A percentile compares a stretch with the other conserved stretches of the same genome.
These are phyloP conservation scores for Cacoxenus indagator DNA, from an alignment of 2,888 invertebrate species.

Conservation along the genomic window DNA sequence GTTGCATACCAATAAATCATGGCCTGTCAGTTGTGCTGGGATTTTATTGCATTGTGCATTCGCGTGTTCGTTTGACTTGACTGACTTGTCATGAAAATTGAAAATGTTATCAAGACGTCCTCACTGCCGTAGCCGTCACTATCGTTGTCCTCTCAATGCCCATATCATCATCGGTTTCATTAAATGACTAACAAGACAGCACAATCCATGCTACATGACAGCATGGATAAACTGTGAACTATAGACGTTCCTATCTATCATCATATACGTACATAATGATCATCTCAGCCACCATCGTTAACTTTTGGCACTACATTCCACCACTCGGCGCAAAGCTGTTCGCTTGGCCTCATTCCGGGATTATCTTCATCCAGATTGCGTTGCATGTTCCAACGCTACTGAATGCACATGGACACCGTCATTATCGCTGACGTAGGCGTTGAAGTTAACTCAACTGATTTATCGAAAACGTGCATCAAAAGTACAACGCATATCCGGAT, in stretches of 20 bases:
- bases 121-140: conserved; percentile 45
- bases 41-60: conserved; percentile 31
- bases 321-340: background rate
- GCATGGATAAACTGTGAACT: background rate
- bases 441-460: background rate
- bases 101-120: conserved; percentile 63
- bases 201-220: background rate
- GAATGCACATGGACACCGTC: background rate
- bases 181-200: conserved; percentile 33
- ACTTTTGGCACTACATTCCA: background rate
- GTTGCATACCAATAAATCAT: conserved; percentile 61
- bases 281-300: background rate
- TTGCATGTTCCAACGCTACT: background rate
- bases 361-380: background rate
- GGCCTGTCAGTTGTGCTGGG: conserved; percentile 38
- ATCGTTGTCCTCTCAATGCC: conserved; percentile 43
- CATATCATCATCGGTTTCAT: conserved; percentile 54
- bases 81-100: conserved; percentile 63
- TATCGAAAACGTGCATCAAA: conserved; percentile 16
- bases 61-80: conserved; percentile 35
- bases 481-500: conserved; percentile 14
- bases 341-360: background rate
- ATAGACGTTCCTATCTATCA: background rate
- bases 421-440: background rate
- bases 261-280: background rate